Conservation (phyloP, 2,888 invertebrate genomes). For the Leucoma salicis region DNA sequence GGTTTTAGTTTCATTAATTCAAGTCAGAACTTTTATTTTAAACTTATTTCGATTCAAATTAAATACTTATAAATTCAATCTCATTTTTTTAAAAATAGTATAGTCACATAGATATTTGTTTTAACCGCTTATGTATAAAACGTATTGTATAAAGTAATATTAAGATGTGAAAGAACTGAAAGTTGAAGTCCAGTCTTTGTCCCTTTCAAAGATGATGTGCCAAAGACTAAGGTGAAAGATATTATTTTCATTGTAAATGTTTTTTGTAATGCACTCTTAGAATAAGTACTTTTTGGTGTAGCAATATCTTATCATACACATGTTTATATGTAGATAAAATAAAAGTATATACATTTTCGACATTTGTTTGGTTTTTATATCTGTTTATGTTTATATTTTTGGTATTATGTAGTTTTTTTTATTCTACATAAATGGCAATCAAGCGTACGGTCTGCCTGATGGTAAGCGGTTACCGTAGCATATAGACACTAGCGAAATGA, state of each 20-base stretch:
- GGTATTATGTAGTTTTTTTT: no score
- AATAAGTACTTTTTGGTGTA: slow-evolving; percentile 61
- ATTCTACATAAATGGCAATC: no score
- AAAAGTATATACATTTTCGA: slow-evolving; percentile 73
- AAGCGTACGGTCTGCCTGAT: no score
- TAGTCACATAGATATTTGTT: slow-evolving; percentile 3
- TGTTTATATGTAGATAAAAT: slow-evolving; percentile 80
- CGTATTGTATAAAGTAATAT: slow-evolving; percentile 48
- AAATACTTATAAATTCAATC: no score
- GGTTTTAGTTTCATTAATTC: no score
- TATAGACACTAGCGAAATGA: no score
- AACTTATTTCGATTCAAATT: no score
- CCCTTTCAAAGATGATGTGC: slow-evolving; percentile 78
- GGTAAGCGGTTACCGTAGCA: no score
- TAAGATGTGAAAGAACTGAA: slow-evolving; percentile 68
- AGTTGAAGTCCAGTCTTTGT: slow-evolving; percentile 74
- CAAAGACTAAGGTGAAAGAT: slow-evolving; percentile 75
- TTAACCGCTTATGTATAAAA: slow-evolving; percentile 27
- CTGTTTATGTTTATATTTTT: no score
- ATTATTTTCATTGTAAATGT: slow-evolving; percentile 53
- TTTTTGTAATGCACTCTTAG: slow-evolving; percentile 73
- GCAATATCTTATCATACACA: slow-evolving; percentile 68
- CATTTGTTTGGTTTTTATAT: no score
- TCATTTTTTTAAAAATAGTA: background rate
- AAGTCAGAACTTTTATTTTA: no score